phyloP scores from a whole-genome alignment of 1,140 invertebrate genomes.

The Magallana ariakensis region DNA sequence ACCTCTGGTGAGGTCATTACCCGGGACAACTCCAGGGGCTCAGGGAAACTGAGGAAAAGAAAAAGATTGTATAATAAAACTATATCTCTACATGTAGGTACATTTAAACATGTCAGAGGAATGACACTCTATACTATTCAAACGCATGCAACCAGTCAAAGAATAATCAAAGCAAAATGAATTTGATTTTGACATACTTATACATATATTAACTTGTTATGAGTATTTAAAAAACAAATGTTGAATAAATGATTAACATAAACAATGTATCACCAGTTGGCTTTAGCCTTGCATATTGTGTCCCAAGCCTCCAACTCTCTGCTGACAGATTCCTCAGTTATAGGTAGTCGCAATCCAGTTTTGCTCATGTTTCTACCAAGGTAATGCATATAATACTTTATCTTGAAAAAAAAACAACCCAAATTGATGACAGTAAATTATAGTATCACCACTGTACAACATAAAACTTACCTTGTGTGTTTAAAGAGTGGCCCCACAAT shows the following conservation, averaged over 20 bases:
- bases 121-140: too few relatives aligned
- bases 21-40: neutral
- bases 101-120: too few relatives aligned
- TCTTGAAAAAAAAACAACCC: too few relatives aligned
- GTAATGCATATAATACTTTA: neutral
- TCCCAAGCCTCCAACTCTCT: slow-evolving; percentile 51
- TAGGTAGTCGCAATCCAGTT: slow-evolving; percentile 49
- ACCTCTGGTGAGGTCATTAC: slow-evolving; percentile 47
- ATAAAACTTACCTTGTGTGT: slow-evolving; percentile 74
- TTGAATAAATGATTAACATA: too few relatives aligned
- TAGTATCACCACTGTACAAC: neutral
- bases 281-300: slow-evolving; percentile 37
- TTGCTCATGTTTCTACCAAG: slow-evolving; percentile 55
- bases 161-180: too few relatives aligned
- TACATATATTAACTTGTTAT: too few relatives aligned
- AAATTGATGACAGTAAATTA: too few relatives aligned
- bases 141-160: too few relatives aligned
- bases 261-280: neutral
- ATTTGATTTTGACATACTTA: too few relatives aligned
- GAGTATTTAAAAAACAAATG: too few relatives aligned
- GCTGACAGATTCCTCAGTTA: slow-evolving; percentile 55
- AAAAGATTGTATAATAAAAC: neutral
- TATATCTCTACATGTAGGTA: too few relatives aligned
- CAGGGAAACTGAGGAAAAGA: slow-evolving; percentile 43
- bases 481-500: slow-evolving; percentile 77